Evolutionary conservation across 2,113 vertebrate species (phyloP).

Genomic region (Pteronura brasiliensis): DNA sequence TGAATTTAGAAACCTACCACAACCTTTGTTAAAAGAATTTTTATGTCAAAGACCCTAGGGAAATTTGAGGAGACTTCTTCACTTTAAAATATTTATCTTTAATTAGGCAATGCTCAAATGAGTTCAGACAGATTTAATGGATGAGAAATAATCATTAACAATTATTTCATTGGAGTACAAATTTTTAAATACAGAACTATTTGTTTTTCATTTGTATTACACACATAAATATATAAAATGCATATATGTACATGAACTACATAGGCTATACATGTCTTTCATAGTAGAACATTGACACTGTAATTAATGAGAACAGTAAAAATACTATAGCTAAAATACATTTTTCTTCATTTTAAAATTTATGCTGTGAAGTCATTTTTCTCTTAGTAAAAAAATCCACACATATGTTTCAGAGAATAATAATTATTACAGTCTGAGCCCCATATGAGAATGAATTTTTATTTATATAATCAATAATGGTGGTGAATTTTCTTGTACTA

Average conservation of each 20-base stretch:
- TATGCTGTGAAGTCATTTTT: background rate
- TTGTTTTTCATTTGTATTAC: background rate
- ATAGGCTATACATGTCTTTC: background rate
- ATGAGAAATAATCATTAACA: background rate
- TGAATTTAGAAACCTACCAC: background rate
- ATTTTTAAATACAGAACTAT: background rate
- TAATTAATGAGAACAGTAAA: conserved; percentile 33
- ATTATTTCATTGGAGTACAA: background rate
- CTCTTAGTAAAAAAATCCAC: background rate
- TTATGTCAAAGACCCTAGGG: background rate
- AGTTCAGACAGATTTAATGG: background rate
- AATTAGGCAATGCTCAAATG: background rate
- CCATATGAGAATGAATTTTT: conserved; percentile 18
- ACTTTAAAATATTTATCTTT: background rate
- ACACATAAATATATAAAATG: background rate
- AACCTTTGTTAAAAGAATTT: background rate
- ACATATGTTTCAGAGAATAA: background rate
- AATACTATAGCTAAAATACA: background rate
- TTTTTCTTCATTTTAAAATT: conserved; percentile 33
- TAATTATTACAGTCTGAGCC: background rate
- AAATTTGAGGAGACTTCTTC: background rate
- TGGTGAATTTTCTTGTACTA: conserved; percentile 31
- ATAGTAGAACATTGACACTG: rapidly evolving
- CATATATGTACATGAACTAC: background rate
- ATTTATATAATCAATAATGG: background rate